Evolutionary conservation across 2,797 vertebrate species (phyloP), one percentile per base, ranked within the genome.

Genomic region (Manis pentadactyla): DNA sequence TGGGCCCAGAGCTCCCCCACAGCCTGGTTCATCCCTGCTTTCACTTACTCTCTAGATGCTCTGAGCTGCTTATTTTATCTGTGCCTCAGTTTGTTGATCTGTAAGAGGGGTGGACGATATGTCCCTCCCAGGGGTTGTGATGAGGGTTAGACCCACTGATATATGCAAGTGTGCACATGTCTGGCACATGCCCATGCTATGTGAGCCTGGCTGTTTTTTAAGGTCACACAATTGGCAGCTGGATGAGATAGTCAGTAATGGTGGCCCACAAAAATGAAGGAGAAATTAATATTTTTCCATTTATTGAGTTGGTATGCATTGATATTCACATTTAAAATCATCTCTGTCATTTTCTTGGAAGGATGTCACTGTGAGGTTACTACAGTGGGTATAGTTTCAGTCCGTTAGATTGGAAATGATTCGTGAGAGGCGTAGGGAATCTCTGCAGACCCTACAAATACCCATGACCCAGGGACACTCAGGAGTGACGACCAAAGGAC

Each of bases 41-140:
- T 0, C 15, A 42, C 21, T 49, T 0, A 37, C 49, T 78, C 59
- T 10, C 31, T n/a, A 18, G 14, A 34, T 53, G 23, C 15, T 17
- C 23, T 4, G 39, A 79, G 34, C 13, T 17, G 12, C 19, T 77
- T 81, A 5, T 25, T 39, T 84, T 37, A 25, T 68, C 61, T 18
- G 23, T 51, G 21, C 29, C 49, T 93, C 55, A 39, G 34, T 68
- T 87, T 86, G 31, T 27, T n/a, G 23, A n/a, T 4, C 3, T 0
- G 0, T 83, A 4, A 42, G 31, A 46, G 42, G 4, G 23, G 6
- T 19, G 10, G 75, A 46, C 19, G 73, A 13, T 46, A 34, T 5
- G 14, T 42, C 17, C 14, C 37, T 73, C 19, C 49, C 13, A n/a
- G 7, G 29, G 29, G 37, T 19, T 64, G 46, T 23, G 17, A 25